These are phyloP conservation scores for Gorsachius magnificus DNA, from an alignment of 2,797 vertebrate genomes.

Conservation along the genomic window DNA sequence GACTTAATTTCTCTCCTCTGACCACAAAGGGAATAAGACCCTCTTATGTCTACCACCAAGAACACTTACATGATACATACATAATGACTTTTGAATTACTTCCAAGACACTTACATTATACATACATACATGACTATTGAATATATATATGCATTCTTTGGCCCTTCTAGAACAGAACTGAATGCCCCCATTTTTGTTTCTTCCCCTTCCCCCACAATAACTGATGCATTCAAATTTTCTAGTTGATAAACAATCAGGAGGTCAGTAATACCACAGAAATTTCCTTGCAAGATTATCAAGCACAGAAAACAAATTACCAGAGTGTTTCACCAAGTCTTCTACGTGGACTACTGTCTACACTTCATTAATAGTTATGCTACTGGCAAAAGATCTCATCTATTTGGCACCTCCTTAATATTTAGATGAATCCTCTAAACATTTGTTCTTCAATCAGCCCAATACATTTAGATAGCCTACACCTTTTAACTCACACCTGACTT, in stretches of 20 bases:
- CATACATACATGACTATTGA: not conserved
- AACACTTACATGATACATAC: not conserved
- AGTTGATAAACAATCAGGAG: not conserved
- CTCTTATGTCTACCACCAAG: not conserved
- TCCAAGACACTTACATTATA: not conserved
- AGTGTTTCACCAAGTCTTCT: not conserved
- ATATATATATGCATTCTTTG: not conserved
- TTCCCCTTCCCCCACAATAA: not conserved
- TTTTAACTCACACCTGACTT: not conserved
- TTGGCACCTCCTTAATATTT: not conserved
- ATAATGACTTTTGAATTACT: too few relatives aligned
- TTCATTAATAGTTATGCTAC: not conserved
- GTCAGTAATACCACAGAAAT: not conserved
- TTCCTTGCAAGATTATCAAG: not conserved
- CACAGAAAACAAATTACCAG: not conserved
- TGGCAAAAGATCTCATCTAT: not conserved
- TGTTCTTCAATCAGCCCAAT: not conserved
- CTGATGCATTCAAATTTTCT: rapidly evolving
- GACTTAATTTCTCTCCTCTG: not conserved
- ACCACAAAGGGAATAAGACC: not conserved
- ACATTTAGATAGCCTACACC: not conserved
- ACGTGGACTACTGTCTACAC: not conserved
- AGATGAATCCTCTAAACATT: not conserved
- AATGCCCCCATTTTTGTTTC: not conserved
- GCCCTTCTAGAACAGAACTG: not conserved